Percentiles rank a stretch among this genome's conserved stretches.
These are phyloP conservation scores for Arvicanthis niloticus DNA, from an alignment of 2,113 vertebrate species.

Conservation along the genomic window DNA sequence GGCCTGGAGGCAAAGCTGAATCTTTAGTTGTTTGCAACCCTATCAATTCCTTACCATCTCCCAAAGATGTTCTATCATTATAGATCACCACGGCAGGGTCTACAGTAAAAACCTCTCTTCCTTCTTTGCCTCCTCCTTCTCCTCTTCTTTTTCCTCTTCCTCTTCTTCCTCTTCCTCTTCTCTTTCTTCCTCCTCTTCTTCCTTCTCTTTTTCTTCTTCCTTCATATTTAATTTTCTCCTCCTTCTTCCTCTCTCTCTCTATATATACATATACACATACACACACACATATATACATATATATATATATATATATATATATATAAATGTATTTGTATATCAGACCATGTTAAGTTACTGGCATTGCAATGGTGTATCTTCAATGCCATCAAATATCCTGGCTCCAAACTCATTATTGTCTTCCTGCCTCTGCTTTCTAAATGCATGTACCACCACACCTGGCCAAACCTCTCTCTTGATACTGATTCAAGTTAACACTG, in stretches of 20 bases:
- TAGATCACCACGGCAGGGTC: not conserved
- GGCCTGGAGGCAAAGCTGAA: not conserved
- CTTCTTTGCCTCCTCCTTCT: not conserved
- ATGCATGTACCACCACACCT: not conserved
- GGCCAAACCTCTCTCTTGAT: not conserved
- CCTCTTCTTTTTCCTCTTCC: fast-evolving
- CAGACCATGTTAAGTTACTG: not conserved
- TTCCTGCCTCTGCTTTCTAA: not conserved
- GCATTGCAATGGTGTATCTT: not conserved
- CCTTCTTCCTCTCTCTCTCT: fast-evolving
- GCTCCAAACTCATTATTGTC: not conserved
- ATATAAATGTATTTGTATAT: no score
- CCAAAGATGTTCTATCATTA: not conserved
- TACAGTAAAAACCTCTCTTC: not conserved
- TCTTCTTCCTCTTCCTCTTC: not conserved
- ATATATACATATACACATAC: no score
- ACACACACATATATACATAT: no score
- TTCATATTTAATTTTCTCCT: no score
- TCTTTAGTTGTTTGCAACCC: not conserved
- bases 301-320: no score
- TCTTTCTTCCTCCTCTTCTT: fast-evolving
- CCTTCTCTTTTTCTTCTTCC: not conserved
- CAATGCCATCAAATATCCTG: not conserved
- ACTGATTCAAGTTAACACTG: not conserved
- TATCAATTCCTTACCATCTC: not conserved